Base-by-base conservation (phyloP, 2,888 invertebrate genomes). In the Hirtodrosophila cameraria region DNA sequence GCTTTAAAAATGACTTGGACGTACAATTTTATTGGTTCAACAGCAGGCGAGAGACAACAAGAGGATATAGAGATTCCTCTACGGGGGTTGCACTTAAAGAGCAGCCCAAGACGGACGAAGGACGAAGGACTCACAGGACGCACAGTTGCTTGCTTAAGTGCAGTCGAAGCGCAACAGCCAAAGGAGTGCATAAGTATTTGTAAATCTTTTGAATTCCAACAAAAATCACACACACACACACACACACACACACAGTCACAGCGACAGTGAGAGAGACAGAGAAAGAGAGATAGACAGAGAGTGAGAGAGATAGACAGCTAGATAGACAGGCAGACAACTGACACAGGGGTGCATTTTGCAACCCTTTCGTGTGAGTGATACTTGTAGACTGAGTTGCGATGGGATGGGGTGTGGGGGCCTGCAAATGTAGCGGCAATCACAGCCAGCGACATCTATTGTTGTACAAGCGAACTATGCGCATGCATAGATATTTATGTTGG, bases 1-100 rank as follows among this genome's bases (percentile, higher is more conserved):
- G 85, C 78, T 85, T 80, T 71, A 78, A 81, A 67, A 75, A 69
- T 60, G 62, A 74, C 74, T 74, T 74, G 80, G 71, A 61, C 74
- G 79, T 72, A 78, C 52, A 81, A 75, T 88, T 88, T 88, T 89
- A 89, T 89, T 88, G 89, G 85, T 85, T 85, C 76, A 83, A 64
- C 75, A n/a, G 65, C 25, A 49, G 50, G 30, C 39, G 45, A 27
- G 30, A 33, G 43, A 31, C 41, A 36, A 48, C 12, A 50, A 33
- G 12, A n/a, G 43, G 23, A 48, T 25, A 18, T 23, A 25, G 5
- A 16, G 33, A 31, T n/a, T 49, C 63, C 63, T 62, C 27, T 49
- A 41, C 49, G 54, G 72, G 83, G 79, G 86, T 75, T 84, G 79
- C 86, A 82, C 79, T 82, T 67, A 59, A 79, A 79, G 71, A 43